Conservation (phyloP, 1,140 invertebrate species). For the Augochlora pura region DNA sequence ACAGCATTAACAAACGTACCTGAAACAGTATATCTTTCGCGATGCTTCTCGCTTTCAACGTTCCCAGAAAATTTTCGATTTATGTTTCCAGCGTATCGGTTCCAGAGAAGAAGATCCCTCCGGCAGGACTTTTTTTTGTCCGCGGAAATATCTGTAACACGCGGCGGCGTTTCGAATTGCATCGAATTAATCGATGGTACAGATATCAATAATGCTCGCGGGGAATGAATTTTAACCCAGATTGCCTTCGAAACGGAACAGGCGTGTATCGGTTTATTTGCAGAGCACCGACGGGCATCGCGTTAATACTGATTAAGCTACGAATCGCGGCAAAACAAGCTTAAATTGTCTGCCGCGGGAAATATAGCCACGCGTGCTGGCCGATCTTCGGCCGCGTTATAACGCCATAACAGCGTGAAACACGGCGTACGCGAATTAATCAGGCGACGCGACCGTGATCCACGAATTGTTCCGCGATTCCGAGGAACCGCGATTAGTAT, state of each 20-base stretch:
- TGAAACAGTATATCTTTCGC: too few species aligned
- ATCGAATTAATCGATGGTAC: too few species aligned
- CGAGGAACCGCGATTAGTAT: slow-evolving; percentile 12
- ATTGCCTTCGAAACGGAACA: not conserved
- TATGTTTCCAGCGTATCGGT: too few species aligned
- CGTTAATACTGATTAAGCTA: slow-evolving; percentile 3
- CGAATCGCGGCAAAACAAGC: not conserved
- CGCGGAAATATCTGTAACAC: too few species aligned
- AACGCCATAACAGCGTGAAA: not conserved
- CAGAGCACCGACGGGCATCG: not conserved
- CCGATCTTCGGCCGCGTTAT: not conserved
- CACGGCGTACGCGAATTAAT: not conserved
- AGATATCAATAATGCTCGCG: too few species aligned
- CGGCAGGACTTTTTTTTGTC: too few species aligned
- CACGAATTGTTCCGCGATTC: not conserved
- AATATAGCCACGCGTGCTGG: not conserved
- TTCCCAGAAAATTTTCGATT: too few species aligned
- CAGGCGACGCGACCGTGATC: not conserved
- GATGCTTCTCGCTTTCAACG: too few species aligned
- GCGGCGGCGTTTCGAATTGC: too few species aligned
- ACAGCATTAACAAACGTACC: too few species aligned
- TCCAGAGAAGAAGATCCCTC: too few species aligned
- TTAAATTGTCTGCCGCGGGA: not conserved
- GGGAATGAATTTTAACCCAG: too few species aligned
- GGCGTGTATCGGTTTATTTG: not conserved